Conservation (phyloP, 2,888 invertebrate species). For the Stegana nigrithorax region DNA sequence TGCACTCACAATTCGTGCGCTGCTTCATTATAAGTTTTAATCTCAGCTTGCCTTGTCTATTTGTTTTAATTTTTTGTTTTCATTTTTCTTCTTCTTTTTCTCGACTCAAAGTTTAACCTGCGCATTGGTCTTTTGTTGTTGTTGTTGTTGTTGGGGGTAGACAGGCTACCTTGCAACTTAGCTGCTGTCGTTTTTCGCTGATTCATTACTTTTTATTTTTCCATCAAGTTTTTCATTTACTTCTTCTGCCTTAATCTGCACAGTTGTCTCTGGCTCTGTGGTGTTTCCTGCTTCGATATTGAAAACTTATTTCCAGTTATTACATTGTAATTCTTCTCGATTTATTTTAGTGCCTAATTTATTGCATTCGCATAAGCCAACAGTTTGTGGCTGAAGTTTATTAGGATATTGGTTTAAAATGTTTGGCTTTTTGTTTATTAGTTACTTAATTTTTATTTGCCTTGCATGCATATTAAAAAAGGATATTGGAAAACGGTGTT, state of each 20-base stretch:
- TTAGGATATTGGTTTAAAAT: too few species aligned
- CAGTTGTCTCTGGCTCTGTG: too few species aligned
- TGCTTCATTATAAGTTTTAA: constrained; percentile 19
- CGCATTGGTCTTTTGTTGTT: neutral
- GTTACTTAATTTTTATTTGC: too few species aligned
- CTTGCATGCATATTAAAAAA: too few species aligned
- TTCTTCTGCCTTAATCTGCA: too few species aligned
- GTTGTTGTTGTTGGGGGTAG: too few species aligned
- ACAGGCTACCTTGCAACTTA: neutral
- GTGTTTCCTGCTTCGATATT: constrained; percentile 7
- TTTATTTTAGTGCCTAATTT: neutral
- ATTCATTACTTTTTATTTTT: neutral
- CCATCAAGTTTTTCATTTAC: neutral
- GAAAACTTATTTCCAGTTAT: neutral
- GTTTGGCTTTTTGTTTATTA: too few species aligned
- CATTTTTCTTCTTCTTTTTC: neutral
- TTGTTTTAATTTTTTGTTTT: neutral
- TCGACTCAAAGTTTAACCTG: constrained; percentile 11
- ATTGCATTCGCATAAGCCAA: neutral
- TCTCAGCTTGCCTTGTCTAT: neutral
- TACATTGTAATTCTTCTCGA: neutral
- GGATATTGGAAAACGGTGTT: too few species aligned
- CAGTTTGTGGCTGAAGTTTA: neutral
- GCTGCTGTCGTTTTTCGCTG: neutral
- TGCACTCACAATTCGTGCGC: neutral